phyloP scores from a whole-genome alignment of 2,888 invertebrate species.

The Tipula lateralis region DNA sequence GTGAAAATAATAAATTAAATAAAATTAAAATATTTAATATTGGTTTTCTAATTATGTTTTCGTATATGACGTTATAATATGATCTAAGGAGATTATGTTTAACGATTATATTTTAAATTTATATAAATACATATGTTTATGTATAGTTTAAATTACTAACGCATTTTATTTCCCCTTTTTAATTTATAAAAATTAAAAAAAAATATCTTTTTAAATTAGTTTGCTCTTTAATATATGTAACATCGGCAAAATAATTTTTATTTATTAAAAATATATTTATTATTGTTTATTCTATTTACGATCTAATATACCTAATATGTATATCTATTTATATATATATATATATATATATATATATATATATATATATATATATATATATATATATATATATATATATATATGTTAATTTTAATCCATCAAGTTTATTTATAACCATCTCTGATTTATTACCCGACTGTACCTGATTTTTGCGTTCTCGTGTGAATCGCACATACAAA shows the following conservation, averaged over 20 bases:
- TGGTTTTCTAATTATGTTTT: background rate
- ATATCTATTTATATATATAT: background rate
- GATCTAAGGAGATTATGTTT: background rate
- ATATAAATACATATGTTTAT: background rate
- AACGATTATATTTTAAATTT: background rate
- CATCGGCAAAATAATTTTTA: background rate
- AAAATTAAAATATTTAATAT: background rate
- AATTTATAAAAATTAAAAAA: background rate
- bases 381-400: background rate
- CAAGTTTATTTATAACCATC: too few relatives aligned
- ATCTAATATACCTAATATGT: background rate
- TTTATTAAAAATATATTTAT: constrained; percentile 19
- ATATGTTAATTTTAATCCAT: too few relatives aligned
- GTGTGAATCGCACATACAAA: background rate
- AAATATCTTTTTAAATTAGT: background rate
- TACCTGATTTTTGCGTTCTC: background rate
- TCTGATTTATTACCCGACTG: background rate
- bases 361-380: background rate
- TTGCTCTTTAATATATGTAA: background rate
- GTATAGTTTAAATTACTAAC: background rate
- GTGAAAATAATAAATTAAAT: background rate
- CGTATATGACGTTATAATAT: background rate
- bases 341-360: background rate
- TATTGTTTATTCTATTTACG: constrained; percentile 15
- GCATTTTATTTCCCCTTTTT: background rate